phyloP scores from a whole-genome alignment of 92 coral and sea anemone genomes.

The Paramuricea clavata region DNA sequence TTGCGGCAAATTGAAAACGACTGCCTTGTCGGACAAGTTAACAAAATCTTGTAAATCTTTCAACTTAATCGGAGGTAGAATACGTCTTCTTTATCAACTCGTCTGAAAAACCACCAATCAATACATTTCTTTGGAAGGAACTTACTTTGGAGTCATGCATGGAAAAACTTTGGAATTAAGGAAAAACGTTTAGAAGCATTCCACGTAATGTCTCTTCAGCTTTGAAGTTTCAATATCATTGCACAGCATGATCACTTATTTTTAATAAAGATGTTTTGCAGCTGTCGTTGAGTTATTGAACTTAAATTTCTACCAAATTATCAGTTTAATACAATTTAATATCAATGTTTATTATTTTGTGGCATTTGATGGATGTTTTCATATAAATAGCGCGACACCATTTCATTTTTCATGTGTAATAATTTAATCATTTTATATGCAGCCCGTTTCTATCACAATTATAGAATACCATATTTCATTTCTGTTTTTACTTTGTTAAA shows the following conservation, averaged over 20 bases:
- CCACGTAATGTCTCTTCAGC: neutral
- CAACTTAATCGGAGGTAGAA: too few relatives aligned
- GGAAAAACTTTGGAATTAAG: too few relatives aligned
- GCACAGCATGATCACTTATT: too few relatives aligned
- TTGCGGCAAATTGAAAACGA: too few relatives aligned
- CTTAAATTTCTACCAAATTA: neutral
- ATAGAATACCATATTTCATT: neutral
- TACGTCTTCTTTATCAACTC: too few relatives aligned
- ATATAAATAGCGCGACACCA: neutral
- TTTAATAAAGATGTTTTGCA: neutral
- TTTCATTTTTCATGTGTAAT: neutral
- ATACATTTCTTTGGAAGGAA: too few relatives aligned
- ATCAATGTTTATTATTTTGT: neutral
- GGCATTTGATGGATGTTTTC: neutral
- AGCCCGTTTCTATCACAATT: neutral
- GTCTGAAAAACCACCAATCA: too few relatives aligned
- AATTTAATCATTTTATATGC: neutral
- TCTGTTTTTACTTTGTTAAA: neutral
- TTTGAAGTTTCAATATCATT: neutral
- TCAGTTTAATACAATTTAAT: neutral
- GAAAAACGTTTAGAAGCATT: neutral
- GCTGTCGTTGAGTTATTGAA: neutral
- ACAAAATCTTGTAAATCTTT: too few relatives aligned
- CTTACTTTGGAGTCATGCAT: too few relatives aligned
- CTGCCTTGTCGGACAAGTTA: too few relatives aligned